Percentiles rank a stretch among this genome's conserved stretches.
Conservation (phyloP, 2,888 invertebrate genomes). For the Lamellibrachia columna region DNA sequence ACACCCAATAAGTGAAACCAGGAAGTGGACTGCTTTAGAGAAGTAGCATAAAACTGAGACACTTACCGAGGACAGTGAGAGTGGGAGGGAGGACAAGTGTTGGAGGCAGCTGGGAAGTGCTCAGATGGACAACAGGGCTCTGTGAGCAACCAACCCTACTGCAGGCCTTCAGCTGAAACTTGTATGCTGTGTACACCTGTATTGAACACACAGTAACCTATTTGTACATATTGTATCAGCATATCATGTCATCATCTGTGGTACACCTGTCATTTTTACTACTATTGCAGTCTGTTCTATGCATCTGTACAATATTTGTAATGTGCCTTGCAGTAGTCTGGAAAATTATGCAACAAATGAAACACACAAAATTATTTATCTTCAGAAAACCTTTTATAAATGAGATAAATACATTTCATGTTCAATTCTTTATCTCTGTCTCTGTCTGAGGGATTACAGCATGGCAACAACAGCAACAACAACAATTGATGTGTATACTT, state of each 20-base stretch:
- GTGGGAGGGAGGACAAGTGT: constrained; percentile 52
- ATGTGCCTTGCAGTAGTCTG: background rate
- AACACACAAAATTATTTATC: background rate
- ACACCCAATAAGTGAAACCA: constrained; percentile 46
- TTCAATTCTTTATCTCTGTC: too few species aligned
- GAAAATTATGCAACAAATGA: background rate
- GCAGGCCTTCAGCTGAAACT: constrained; percentile 57
- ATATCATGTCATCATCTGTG: background rate
- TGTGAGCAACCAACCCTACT: constrained; percentile 57
- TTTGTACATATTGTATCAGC: constrained; percentile 40
- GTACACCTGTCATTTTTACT: too few species aligned
- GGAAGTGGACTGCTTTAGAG: constrained; percentile 42
- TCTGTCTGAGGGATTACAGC: too few species aligned
- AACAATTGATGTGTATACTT: background rate
- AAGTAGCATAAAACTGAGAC: background rate
- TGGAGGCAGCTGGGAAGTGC: constrained; percentile 59
- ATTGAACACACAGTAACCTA: constrained; percentile 20
- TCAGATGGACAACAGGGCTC: constrained; percentile 36
- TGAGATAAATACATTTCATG: too few species aligned
- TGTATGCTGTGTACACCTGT: constrained; percentile 62
- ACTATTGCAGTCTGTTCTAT: too few species aligned
- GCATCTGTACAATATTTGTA: background rate
- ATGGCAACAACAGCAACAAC: too few species aligned
- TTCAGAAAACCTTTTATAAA: background rate
- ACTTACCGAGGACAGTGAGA: constrained; percentile 53